A percentile compares a stretch with the other conserved stretches of the same genome.
These are phyloP conservation scores for Zoanthus sansibaricus DNA, from an alignment of 92 coral and sea anemone genomes.

Conservation along the genomic window DNA sequence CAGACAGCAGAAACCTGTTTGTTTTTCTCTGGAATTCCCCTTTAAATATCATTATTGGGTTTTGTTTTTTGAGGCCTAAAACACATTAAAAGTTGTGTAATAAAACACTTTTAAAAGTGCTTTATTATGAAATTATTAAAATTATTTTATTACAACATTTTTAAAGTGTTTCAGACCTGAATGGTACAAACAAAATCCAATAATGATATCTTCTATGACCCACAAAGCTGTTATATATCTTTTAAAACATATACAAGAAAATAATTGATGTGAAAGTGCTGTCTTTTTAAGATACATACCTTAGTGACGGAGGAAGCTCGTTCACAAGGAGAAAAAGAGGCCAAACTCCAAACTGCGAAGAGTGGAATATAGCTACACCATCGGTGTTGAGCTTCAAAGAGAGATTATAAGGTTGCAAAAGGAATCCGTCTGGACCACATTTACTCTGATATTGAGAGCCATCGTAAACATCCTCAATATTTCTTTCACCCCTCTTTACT, in stretches of 20 bases:
- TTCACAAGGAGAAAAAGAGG: conserved; percentile 62
- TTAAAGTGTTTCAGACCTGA: no score
- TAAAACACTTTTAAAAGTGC: no score
- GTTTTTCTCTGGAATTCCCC: no score
- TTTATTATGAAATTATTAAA: no score
- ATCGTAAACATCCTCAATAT: conserved; percentile 66
- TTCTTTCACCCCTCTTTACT: background rate
- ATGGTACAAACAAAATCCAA: no score
- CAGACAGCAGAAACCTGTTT: no score
- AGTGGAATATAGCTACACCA: conserved; percentile 63
- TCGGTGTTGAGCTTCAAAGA: conserved; percentile 73
- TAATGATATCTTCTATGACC: no score
- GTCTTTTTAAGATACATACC: conserved; percentile 22
- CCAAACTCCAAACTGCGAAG: conserved; percentile 72
- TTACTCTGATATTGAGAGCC: conserved; percentile 57
- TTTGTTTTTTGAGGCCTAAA: no score
- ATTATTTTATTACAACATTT: no score
- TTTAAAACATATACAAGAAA: background rate
- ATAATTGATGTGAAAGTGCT: background rate
- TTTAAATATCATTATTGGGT: no score
- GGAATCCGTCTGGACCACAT: conserved; percentile 56
- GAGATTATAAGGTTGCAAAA: conserved; percentile 52
- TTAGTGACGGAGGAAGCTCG: conserved; percentile 63
- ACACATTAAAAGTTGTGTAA: no score
- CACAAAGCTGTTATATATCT: background rate